Base-by-base conservation (phyloP, 2,888 invertebrate species). In the Notodonta ziczac region DNA sequence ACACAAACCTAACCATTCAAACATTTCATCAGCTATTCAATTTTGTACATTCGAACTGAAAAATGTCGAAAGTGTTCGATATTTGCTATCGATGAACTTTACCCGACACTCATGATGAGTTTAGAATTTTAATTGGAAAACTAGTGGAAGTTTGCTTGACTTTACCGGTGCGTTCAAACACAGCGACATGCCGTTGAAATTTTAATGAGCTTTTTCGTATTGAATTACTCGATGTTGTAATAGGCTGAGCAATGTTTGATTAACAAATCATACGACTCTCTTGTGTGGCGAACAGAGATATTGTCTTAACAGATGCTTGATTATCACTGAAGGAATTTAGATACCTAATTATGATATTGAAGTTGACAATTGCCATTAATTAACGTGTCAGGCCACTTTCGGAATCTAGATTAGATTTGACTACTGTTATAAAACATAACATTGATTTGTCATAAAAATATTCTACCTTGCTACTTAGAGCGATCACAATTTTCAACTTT, bases 71-170 rank as follows among this genome's bases (percentile, higher is more conserved):
- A 73, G 67, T 76, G 74, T 69, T 67, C 64, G 70, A 75, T 69
- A 65, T 66, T 69, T 71, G 66, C 76, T 77, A 72, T 73, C 69
- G 65, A 72, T 63, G 72, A 78, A 75, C 65, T 70, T 77, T 69
- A 63, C 68, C 42, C 16, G 35, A 67, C 74, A 73, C 70, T 78
- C 66, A 71, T 74, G 74, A 67, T 68, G 70, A 76, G 75, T 74
- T 71, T 77, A 72, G 80, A 82, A 82, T 79, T 82, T 84, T 83
- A 84, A 85, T 84, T 84, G 80, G 77, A 77, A 83, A 82, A 83
- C 81, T 84, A 77, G 72, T 75, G 73, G 62, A 56, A 71, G 77
- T 77, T 77, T 74, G 78, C 76, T 80, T 76, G 75, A 78, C 76
- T 80, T 76, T 73, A 62, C 68, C 65, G 69, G 70, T 61, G 67